Evolutionary conservation across 2,113 vertebrate species (phyloP).

Genomic region (Pyxicephalus adspersus): DNA sequence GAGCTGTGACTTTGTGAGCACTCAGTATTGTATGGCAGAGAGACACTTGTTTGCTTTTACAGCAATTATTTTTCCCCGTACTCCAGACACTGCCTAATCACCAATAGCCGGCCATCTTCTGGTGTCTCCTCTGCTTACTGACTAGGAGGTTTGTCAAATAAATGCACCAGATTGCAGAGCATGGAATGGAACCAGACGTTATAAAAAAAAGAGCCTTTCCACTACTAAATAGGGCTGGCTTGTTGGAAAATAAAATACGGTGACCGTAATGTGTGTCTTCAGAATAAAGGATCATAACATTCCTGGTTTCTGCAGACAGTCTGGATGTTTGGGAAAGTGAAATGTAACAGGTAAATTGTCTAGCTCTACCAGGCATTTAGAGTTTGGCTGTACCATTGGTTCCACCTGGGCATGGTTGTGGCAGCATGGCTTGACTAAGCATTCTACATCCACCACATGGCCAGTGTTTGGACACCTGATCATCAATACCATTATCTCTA

Average conservation of each 20-base stretch:
- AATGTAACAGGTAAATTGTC: too few relatives aligned
- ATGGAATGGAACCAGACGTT: neutral
- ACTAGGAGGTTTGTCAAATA: constrained; percentile 6
- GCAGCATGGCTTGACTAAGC: too few relatives aligned
- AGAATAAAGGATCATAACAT: too few relatives aligned
- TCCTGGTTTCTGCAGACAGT: too few relatives aligned
- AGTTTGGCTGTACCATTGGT: too few relatives aligned
- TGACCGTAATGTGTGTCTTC: too few relatives aligned
- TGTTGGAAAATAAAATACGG: neutral
- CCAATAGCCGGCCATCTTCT: constrained; percentile 4
- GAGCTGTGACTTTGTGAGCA: neutral
- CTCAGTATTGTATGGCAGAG: neutral
- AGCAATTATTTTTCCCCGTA: neutral
- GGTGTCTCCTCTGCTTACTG: constrained; percentile 21
- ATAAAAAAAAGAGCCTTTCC: constrained; percentile 4
- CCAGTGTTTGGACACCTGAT: too few relatives aligned
- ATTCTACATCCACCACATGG: too few relatives aligned
- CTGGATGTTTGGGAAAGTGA: too few relatives aligned
- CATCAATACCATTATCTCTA: too few relatives aligned
- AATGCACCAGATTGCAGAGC: constrained; percentile 23
- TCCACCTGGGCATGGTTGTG: too few relatives aligned
- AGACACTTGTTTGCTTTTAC: neutral
- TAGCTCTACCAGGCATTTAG: too few relatives aligned
- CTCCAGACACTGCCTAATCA: constrained; percentile 25
- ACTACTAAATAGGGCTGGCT: neutral